These are phyloP conservation scores for Ochotona princeps DNA, from an alignment of 2,113 vertebrate species.

Conservation along the genomic window DNA sequence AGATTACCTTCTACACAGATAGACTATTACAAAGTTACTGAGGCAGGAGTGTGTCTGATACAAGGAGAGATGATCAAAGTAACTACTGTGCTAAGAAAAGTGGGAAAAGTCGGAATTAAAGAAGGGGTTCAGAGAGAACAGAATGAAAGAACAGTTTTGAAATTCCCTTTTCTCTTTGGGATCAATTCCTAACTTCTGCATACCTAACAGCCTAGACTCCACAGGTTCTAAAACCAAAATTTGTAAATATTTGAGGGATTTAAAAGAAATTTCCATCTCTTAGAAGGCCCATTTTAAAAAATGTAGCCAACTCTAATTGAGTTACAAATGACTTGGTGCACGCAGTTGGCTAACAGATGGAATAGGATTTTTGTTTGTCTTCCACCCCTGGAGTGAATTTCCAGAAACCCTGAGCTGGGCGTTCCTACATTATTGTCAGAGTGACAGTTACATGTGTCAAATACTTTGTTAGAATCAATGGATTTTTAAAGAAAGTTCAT, in stretches of 20 bases:
- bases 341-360: conserved; percentile 85
- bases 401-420: conserved; percentile 77
- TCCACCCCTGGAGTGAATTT: conserved; percentile 77
- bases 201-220: background rate
- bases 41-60: background rate
- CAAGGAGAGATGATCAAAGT: background rate
- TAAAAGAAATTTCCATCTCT: conserved; percentile 76
- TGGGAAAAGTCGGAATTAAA: background rate
- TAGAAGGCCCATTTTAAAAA: conserved; percentile 77
- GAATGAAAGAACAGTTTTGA: background rate
- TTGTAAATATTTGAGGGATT: conserved; percentile 64
- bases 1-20: background rate
- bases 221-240: conserved; percentile 46
- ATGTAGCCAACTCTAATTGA: conserved; percentile 83
- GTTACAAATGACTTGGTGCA: conserved; percentile 81
- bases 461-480: conserved; percentile 84
- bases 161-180: background rate
- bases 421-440: conserved; percentile 81
- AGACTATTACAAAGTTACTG: background rate
- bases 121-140: background rate
- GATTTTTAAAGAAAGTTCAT: conserved; percentile 79
- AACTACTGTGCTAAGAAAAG: background rate
- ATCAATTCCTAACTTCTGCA: background rate
- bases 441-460: conserved; percentile 83
- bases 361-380: conserved; percentile 82